Conservation (phyloP, 2,888 invertebrate genomes). For the Acrobasis consociella region DNA sequence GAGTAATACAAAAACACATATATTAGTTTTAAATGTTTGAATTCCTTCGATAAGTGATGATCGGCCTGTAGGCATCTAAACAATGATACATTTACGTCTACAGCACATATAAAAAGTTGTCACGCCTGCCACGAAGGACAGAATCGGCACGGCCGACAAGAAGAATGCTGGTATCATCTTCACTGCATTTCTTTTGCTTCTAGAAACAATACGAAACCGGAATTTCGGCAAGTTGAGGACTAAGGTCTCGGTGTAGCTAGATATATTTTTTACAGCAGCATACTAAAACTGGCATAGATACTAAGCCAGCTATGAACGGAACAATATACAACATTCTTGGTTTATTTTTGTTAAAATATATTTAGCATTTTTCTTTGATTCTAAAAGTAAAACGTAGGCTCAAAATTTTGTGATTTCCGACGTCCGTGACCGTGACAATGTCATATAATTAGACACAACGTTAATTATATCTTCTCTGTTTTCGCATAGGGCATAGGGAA, state of each 20-base stretch:
- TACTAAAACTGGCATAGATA: conserved; percentile 39
- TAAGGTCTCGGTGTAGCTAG: background rate
- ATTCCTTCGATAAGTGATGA: too few species aligned
- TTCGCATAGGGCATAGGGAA: too few species aligned
- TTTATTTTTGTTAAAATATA: background rate
- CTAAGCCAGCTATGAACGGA: conserved; percentile 50
- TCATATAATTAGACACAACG: too few species aligned
- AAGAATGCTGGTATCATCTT: background rate
- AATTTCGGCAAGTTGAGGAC: background rate
- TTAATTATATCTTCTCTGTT: too few species aligned
- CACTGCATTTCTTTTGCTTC: background rate
- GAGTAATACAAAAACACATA: too few species aligned
- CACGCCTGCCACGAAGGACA: conserved; percentile 6
- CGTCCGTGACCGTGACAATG: too few species aligned
- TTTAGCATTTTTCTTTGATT: too few species aligned
- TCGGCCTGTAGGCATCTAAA: background rate
- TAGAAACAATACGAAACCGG: background rate
- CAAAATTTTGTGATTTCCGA: too few species aligned
- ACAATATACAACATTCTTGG: conserved; percentile 52
- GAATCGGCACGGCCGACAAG: background rate
- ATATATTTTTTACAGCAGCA: conserved; percentile 36
- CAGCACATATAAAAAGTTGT: conserved; percentile 14
- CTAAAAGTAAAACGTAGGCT: too few species aligned
- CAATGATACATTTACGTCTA: conserved; percentile 11
- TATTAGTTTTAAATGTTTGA: too few species aligned